Percentiles rank a stretch among this genome's conserved stretches.
Conservation (phyloP, 2,113 vertebrate genomes). For the Oenanthe melanoleuca region DNA sequence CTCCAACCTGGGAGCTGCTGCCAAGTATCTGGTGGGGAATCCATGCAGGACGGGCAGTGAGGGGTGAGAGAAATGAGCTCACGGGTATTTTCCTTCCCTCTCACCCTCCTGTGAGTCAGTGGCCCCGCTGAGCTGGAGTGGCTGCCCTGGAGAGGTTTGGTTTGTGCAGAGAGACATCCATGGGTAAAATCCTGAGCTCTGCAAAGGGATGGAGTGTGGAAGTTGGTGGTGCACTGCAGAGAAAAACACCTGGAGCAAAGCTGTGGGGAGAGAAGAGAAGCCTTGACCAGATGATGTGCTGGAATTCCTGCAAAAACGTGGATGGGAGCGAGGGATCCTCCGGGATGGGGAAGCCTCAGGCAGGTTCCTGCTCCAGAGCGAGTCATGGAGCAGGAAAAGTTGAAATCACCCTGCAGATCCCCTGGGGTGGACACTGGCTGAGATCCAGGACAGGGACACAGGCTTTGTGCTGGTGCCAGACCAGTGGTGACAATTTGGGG, state of each 20-base stretch:
- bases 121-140: background rate
- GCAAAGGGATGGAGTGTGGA: rapidly evolving
- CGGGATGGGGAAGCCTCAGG: background rate
- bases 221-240: rapidly evolving
- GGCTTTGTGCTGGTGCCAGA: background rate
- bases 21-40: constrained; percentile 33
- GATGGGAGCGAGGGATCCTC: background rate
- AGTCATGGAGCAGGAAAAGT: background rate
- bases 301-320: background rate
- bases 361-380: background rate
- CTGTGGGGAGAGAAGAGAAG: background rate
- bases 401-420: background rate
- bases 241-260: background rate
- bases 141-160: background rate
- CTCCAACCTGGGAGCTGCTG: background rate
- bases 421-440: rapidly evolving
- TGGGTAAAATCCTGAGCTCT: background rate
- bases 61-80: constrained; percentile 37
- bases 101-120: constrained; percentile 2
- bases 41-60: background rate
- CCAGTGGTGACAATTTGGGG: background rate
- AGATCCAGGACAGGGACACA: background rate
- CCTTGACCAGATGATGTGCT: rapidly evolving
- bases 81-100: constrained; percentile 50
- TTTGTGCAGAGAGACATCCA: background rate